phyloP scores from a whole-genome alignment of 2,797 vertebrate genomes.

The Acipenser transmontanus region DNA sequence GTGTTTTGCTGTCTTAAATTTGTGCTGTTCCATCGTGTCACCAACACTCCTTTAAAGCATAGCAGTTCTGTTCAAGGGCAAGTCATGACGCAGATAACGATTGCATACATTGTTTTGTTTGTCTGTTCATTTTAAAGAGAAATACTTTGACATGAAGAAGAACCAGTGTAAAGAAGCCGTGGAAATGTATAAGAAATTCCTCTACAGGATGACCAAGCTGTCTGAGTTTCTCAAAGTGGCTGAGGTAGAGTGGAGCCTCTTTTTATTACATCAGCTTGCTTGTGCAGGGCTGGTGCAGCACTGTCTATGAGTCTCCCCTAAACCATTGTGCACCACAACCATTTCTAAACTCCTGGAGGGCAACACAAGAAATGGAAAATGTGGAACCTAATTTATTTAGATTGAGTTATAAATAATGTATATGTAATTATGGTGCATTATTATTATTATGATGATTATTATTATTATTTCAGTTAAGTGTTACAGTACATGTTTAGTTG shows the following conservation, averaged over 20 bases:
- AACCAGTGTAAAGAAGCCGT: conserved; percentile 90
- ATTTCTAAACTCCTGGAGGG: conserved; percentile 2
- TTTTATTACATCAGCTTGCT: conserved; percentile 15
- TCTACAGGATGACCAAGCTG: conserved; percentile 83
- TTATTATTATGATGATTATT: too few relatives aligned
- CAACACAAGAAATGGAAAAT: too few relatives aligned
- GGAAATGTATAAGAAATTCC: conserved; percentile 94
- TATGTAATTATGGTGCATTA: too few relatives aligned
- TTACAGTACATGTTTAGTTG: background rate
- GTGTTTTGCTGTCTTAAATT: too few relatives aligned
- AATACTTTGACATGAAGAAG: conserved; percentile 95
- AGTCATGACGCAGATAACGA: too few relatives aligned
- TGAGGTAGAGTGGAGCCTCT: conserved; percentile 68
- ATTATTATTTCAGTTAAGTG: too few relatives aligned
- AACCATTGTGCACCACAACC: too few relatives aligned
- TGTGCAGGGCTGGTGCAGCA: conserved; percentile 36
- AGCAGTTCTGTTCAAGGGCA: too few relatives aligned
- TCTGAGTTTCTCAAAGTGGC: conserved; percentile 91
- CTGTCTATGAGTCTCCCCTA: background rate
- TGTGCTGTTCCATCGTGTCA: too few relatives aligned
- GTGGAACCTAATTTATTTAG: too few relatives aligned
- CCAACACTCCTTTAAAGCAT: too few relatives aligned
- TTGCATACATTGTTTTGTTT: background rate
- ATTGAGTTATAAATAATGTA: too few relatives aligned
- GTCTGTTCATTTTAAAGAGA: conserved; percentile 61